Evolutionary conservation across 2,113 vertebrate species (phyloP).

Genomic region (Brachypodius melanocephalos): DNA sequence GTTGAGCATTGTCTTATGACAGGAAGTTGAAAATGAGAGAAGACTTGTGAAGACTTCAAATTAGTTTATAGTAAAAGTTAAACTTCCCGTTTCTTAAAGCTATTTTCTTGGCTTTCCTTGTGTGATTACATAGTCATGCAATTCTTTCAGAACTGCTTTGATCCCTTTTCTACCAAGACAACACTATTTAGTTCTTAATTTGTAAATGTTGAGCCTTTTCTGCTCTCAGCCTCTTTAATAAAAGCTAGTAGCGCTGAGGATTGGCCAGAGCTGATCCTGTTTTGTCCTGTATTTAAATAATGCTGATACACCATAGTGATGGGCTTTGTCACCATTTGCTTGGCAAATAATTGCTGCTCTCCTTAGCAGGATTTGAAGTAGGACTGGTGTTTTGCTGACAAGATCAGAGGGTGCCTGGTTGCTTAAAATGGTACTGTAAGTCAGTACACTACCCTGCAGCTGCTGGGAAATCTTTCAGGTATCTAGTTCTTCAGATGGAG

Average conservation of each 20-base stretch:
- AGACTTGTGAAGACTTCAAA: not conserved
- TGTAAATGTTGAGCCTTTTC: not conserved
- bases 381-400: not conserved
- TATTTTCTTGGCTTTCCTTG: not conserved
- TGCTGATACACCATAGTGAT: not conserved
- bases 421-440: not conserved
- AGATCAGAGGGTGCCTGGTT: not conserved
- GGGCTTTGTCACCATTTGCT: not conserved
- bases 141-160: not conserved
- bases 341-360: not conserved
- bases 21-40: not conserved
- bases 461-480: not conserved
- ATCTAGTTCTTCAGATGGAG: not conserved
- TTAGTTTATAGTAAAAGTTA: not conserved
- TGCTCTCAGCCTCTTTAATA: not conserved
- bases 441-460: not conserved
- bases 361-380: not conserved
- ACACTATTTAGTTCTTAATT: not conserved
- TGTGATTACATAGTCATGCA: not conserved
- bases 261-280: not conserved
- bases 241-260: not conserved
- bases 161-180: not conserved
- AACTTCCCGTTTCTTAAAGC: not conserved
- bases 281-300: not conserved
- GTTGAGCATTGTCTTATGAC: not conserved